Base-by-base conservation (phyloP, 1,140 invertebrate genomes). In the Ylistrum balloti region DNA sequence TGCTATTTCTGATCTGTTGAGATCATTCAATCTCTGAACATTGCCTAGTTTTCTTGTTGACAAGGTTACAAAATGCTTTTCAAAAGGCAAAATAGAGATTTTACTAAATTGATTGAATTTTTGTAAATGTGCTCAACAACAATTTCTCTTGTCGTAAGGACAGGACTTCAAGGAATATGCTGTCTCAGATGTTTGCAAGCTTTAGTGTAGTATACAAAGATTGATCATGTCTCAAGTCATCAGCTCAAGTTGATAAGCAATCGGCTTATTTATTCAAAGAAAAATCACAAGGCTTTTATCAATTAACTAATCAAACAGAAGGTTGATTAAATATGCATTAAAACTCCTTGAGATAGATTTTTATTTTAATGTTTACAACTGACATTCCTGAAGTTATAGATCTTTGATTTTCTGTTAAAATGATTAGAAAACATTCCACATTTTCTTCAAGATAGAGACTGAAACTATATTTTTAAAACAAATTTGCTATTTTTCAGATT, bases 321-420 rank as follows among this genome's bases (percentile, higher is more conserved):
- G n/a, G n/a, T n/a, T n/a, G n/a, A n/a, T n/a, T n/a, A n/a, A n/a
- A n/a, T n/a, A n/a, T n/a, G n/a, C n/a, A n/a, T n/a, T n/a, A n/a
- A n/a, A n/a, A n/a, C n/a, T n/a, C n/a, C n/a, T n/a, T n/a, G n/a
- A n/a, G n/a, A n/a, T n/a, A n/a, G n/a, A 48, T 48, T 2, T 48
- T 17, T 48, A 48, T 48, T 48, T 48, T 20, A 48, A 38, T 74
- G n/a, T 22, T 74, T 74, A 74, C n/a, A 74, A 74, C 7, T n/a
- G n/a, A n/a, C 56, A 74, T 74, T 74, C 56, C 56, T 0, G 56
- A 74, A 74, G 56, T 5, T 28, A 74, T 0, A 74, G 56, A 74
- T 74, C 56, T 74, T 74, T 28, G 56, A 74, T 74, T 74, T 74
- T 74, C 56, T 74, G n/a, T 74, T 74, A n/a, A 74, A 74, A 74